Percentiles rank a stretch among this genome's conserved stretches.
Conservation (phyloP, 2,113 vertebrate genomes). For the Climacteris rufus region DNA sequence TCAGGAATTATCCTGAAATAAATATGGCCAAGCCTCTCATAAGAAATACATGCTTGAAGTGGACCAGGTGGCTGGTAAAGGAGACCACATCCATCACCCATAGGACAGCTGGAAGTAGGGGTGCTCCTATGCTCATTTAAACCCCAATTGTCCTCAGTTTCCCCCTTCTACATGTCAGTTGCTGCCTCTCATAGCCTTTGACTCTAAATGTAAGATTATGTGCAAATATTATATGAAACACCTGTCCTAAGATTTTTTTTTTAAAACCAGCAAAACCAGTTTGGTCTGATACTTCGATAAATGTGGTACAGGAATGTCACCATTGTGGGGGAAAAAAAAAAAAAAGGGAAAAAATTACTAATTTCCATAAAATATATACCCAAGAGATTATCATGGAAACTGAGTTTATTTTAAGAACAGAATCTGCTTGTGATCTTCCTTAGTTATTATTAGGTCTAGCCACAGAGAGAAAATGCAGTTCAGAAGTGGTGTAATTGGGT, state of each 20-base stretch:
- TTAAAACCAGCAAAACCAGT: background rate
- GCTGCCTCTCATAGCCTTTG: background rate
- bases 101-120: background rate
- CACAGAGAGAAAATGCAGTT: background rate
- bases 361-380: background rate
- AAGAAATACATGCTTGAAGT: background rate
- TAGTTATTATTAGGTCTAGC: conserved; percentile 33
- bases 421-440: background rate
- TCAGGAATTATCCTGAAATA: background rate
- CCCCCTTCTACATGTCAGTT: background rate
- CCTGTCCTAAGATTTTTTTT: background rate
- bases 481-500: background rate
- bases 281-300: background rate
- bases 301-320: background rate
- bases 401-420: conserved; percentile 14
- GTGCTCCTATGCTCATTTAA: background rate
- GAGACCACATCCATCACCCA: rapidly evolving
- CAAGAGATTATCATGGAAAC: conserved; percentile 1
- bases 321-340: background rate
- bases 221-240: background rate
- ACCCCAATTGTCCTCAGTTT: rapidly evolving
- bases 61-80: background rate
- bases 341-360: background rate
- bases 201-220: background rate
- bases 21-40: background rate